Conservation (phyloP, 2,888 invertebrate species). For the Byasa hedistus region DNA sequence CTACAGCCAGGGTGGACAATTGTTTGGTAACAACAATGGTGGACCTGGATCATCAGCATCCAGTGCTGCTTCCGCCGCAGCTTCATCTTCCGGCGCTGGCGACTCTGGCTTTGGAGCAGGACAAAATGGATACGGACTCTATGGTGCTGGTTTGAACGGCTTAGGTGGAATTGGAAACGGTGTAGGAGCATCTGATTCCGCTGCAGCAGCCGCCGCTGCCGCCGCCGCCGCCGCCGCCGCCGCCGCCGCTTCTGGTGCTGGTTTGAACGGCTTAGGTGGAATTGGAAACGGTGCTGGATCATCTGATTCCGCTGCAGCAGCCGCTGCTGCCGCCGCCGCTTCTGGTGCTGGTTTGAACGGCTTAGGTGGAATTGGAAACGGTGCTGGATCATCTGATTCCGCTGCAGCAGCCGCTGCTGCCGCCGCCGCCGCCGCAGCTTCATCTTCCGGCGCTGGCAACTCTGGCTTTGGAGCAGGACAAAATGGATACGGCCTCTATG, state of each 20-base stretch:
- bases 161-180: neutral
- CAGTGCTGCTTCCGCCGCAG: conserved; percentile 18
- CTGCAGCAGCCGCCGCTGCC: neutral
- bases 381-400: no score
- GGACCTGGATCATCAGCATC: neutral
- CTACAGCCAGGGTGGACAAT: neutral
- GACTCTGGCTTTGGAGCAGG: neutral
- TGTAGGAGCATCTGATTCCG: conserved; percentile 3
- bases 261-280: neutral
- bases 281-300: neutral
- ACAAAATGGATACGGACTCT: no score
- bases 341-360: neutral
- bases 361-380: no score
- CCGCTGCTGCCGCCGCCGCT: conserved; percentile 1
- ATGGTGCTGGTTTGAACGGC: no score
- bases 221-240: conserved; percentile 19
- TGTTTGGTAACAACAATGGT: neutral
- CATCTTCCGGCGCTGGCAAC: neutral
- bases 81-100: conserved; percentile 21
- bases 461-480: neutral
- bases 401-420: neutral
- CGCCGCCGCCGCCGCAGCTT: neutral
- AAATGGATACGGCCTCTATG: neutral
- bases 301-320: conserved; percentile 12
- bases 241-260: neutral